Evolutionary conservation across 2,113 vertebrate genomes (phyloP).

Genomic region (Okapia johnstoni): DNA sequence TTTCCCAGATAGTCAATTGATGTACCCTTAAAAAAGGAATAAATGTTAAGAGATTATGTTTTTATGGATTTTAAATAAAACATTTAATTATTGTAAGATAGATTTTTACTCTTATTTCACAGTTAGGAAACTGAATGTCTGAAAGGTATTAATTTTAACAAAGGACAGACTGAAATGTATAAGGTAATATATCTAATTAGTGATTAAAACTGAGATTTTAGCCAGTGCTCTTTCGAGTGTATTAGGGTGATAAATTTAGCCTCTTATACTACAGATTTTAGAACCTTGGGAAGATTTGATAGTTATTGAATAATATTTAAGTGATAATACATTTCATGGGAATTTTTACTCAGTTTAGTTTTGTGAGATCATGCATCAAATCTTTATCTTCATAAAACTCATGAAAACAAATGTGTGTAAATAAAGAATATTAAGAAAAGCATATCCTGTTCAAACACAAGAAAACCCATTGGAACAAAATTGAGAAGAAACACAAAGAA

Average conservation of each 20-base stretch:
- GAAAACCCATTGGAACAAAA: background rate
- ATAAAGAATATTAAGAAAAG: background rate
- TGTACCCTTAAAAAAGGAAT: background rate
- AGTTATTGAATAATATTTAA: background rate
- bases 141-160: background rate
- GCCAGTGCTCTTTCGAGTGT: background rate
- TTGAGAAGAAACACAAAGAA: background rate
- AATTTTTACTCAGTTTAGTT: background rate
- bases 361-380: background rate
- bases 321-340: background rate
- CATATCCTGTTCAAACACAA: background rate
- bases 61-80: background rate
- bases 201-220: background rate
- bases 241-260: background rate
- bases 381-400: background rate
- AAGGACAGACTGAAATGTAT: background rate
- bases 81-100: background rate
- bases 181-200: background rate
- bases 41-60: background rate
- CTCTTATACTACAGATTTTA: background rate
- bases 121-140: background rate
- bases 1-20: background rate
- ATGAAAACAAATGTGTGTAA: background rate
- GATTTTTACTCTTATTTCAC: background rate
- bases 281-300: background rate